phyloP scores from a whole-genome alignment of 2,888 invertebrate genomes.

The Ophion costatus region DNA sequence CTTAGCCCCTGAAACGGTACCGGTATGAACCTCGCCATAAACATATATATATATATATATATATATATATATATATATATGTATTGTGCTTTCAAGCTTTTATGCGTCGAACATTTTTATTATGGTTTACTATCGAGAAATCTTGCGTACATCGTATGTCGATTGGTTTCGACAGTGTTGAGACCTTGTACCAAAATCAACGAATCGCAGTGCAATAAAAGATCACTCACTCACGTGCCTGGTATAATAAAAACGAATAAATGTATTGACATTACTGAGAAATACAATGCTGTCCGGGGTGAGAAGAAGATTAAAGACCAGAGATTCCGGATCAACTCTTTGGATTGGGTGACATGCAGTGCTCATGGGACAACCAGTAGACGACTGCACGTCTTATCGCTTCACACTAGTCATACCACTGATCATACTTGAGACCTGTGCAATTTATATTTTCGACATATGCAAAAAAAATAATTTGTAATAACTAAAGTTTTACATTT shows the following conservation, averaged over 20 bases:
- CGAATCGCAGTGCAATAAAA: conserved; percentile 40
- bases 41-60: neutral
- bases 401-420: no score
- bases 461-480: no score
- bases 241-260: conserved; percentile 23
- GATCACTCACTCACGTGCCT: conserved; percentile 42
- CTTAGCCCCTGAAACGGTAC: no score
- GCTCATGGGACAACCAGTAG: neutral
- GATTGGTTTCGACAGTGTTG: conserved; percentile 30
- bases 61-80: neutral
- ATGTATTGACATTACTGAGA: neutral
- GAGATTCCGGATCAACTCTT: neutral
- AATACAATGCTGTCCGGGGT: neutral
- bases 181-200: conserved; percentile 32
- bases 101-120: neutral
- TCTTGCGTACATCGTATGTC: neutral
- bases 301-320: neutral
- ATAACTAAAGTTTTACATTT: no score
- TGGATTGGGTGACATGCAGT: neutral
- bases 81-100: neutral
- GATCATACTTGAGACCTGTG: no score
- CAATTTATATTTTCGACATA: no score
- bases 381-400: no score
- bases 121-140: conserved; percentile 19
- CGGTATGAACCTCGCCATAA: no score